These are phyloP conservation scores for Parnassius mnemosyne DNA, from an alignment of 2,888 invertebrate species.

Conservation along the genomic window DNA sequence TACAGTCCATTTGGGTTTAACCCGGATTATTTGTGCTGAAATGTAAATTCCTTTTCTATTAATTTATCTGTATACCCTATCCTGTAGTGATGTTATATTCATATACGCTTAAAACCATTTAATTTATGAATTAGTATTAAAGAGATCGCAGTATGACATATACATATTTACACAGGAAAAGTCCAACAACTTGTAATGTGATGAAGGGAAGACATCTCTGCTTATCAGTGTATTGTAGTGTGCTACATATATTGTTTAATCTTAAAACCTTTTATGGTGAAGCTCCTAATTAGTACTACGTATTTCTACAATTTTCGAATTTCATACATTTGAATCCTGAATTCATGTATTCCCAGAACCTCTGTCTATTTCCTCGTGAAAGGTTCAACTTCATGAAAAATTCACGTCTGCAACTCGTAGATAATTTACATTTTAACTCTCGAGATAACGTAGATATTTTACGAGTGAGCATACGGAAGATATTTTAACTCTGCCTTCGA, in stretches of 20 bases:
- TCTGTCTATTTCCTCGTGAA: background rate
- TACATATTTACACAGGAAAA: too few species aligned
- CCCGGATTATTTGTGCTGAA: slow-evolving; percentile 12
- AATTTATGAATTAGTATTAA: too few species aligned
- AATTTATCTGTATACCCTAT: background rate
- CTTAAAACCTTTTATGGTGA: background rate
- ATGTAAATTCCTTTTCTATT: slow-evolving; percentile 18
- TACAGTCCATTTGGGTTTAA: slow-evolving; percentile 7
- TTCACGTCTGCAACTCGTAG: slow-evolving; percentile 11
- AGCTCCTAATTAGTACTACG: slow-evolving; percentile 3
- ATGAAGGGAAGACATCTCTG: too few species aligned
- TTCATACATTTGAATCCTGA: slow-evolving; percentile 6
- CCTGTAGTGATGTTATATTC: too few species aligned
- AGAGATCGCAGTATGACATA: too few species aligned
- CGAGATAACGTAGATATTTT: slow-evolving; percentile 11
- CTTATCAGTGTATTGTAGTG: too few species aligned
- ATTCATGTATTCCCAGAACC: slow-evolving; percentile 10
- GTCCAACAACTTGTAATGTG: too few species aligned
- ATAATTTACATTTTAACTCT: slow-evolving; percentile 18
- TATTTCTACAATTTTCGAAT: slow-evolving; percentile 11
- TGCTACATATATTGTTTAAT: background rate
- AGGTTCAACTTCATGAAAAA: slow-evolving; percentile 20
- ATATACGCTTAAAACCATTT: too few species aligned
- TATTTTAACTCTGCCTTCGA: background rate
- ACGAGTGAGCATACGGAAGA: slow-evolving; percentile 3